A percentile compares a stretch with the other conserved stretches of the same genome.
These are phyloP conservation scores for Naso thynnoides DNA, from an alignment of 2,797 vertebrate genomes.

Conservation along the genomic window DNA sequence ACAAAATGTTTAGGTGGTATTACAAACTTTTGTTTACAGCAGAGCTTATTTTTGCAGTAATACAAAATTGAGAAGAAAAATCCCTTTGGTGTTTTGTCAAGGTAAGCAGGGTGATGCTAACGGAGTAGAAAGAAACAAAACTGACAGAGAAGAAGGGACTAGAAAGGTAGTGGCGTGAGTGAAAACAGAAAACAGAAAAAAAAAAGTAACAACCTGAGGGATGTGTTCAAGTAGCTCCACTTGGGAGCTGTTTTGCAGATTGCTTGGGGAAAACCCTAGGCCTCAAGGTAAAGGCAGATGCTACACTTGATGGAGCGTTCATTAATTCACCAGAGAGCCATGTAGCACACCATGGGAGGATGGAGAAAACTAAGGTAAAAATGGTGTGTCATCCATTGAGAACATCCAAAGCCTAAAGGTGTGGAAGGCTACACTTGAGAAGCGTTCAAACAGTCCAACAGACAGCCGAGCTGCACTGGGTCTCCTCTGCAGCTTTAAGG, in stretches of 20 bases:
- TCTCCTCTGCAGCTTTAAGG: constrained; percentile 33
- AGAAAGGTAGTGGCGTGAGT: constrained; percentile 20
- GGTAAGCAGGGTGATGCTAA: no score
- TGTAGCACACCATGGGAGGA: constrained; percentile 32
- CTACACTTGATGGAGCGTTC: constrained; percentile 61
- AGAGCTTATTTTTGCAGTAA: no score
- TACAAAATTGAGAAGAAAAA: no score
- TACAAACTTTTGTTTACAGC: no score
- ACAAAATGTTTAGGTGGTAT: no score
- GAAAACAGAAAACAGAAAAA: constrained; percentile 32
- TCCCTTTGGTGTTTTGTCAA: no score
- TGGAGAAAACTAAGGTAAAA: constrained; percentile 51
- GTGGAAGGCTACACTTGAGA: constrained; percentile 39
- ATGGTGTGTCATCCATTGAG: constrained; percentile 35
- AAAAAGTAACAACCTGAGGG: constrained; percentile 42
- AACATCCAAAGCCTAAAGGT: constrained; percentile 52
- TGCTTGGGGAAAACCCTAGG: constrained; percentile 56
- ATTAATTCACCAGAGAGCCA: constrained; percentile 53
- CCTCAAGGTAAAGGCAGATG: constrained; percentile 66
- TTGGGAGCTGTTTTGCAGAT: constrained; percentile 57
- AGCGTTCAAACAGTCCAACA: constrained; percentile 17
- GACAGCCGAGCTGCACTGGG: not conserved
- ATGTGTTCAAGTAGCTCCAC: constrained; percentile 44
- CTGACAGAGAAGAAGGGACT: constrained; percentile 23
- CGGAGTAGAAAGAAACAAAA: constrained; percentile 1